Conservation (phyloP, 2,888 invertebrate genomes). For the Cantharis rufa region DNA sequence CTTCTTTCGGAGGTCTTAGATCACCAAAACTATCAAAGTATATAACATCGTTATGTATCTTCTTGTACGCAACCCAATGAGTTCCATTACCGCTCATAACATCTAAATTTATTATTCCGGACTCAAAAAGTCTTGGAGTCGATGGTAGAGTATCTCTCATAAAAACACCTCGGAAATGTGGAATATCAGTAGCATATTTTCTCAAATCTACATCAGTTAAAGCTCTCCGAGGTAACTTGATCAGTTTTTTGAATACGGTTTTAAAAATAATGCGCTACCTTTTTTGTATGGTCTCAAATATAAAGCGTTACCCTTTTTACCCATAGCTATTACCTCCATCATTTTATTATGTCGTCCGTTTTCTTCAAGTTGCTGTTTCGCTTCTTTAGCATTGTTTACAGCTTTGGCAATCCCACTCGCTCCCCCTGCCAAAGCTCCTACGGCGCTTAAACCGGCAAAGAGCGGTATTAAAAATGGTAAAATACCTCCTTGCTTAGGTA, state of each 20-base stretch:
- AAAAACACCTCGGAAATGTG: conserved; percentile 39
- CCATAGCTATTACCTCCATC: too few relatives aligned
- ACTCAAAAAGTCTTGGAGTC: conserved; percentile 33
- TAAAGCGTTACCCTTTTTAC: conserved; percentile 2
- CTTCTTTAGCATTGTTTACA: too few relatives aligned
- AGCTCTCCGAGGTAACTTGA: conserved; percentile 33
- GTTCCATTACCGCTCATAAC: conserved; percentile 38
- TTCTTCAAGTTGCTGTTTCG: too few relatives aligned
- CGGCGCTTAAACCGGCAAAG: conserved; percentile 44
- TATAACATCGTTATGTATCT: conserved; percentile 38
- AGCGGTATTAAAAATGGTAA: conserved; percentile 45
- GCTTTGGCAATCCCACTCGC: too few relatives aligned
- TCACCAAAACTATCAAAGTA: conserved; percentile 48
- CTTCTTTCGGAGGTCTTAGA: background rate
- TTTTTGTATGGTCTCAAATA: conserved; percentile 6
- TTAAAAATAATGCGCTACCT: conserved; percentile 5
- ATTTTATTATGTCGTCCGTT: too few relatives aligned
- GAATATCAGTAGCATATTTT: conserved; percentile 29
- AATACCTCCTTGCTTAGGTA: conserved; percentile 47
- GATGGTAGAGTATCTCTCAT: conserved; percentile 33
- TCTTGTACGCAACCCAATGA: conserved; percentile 49
- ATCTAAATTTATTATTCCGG: conserved; percentile 45
- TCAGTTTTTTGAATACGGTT: conserved; percentile 21
- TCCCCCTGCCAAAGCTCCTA: conserved; percentile 35
- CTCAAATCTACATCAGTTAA: conserved; percentile 34